phyloP scores from a whole-genome alignment of 53 echinoderm and acorn worm genomes.

The Glandiceps talaboti region DNA sequence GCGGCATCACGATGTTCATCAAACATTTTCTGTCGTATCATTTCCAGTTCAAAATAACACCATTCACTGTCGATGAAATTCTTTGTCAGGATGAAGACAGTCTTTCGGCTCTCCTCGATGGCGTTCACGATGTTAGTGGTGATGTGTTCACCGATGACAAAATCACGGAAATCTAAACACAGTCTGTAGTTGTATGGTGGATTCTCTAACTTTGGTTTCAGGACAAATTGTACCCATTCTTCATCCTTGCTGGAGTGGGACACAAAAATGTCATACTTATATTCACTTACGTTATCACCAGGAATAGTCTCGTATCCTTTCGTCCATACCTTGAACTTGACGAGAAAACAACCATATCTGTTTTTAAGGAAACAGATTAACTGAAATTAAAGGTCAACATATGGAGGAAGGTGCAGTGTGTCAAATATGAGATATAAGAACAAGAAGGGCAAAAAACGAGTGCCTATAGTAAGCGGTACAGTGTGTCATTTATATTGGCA shows the following conservation, averaged over 20 bases:
- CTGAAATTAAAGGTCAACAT: too few species aligned
- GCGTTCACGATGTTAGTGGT: background rate
- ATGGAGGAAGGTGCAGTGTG: too few species aligned
- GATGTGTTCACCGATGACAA: slow-evolving; percentile 2
- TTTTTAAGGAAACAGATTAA: slow-evolving; percentile 3
- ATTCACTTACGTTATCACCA: background rate
- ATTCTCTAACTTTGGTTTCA: background rate
- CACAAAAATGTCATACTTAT: background rate
- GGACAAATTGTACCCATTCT: background rate
- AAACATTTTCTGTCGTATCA: too few species aligned
- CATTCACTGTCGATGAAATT: slow-evolving; percentile 1
- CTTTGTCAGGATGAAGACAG: background rate
- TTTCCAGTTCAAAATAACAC: slow-evolving; percentile 7
- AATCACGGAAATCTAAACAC: slow-evolving; percentile 5
- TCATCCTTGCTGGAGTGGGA: background rate
- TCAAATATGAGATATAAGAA: too few species aligned
- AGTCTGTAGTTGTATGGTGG: background rate
- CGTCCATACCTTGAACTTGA: background rate
- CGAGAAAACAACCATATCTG: too few species aligned
- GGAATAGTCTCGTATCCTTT: background rate
- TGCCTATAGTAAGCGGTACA: too few species aligned
- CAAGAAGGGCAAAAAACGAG: too few species aligned
- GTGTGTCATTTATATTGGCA: too few species aligned
- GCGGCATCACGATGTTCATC: too few species aligned
- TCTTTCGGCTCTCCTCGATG: background rate